phyloP scores from a whole-genome alignment of 2,797 vertebrate genomes.

The Selene dorsalis region DNA sequence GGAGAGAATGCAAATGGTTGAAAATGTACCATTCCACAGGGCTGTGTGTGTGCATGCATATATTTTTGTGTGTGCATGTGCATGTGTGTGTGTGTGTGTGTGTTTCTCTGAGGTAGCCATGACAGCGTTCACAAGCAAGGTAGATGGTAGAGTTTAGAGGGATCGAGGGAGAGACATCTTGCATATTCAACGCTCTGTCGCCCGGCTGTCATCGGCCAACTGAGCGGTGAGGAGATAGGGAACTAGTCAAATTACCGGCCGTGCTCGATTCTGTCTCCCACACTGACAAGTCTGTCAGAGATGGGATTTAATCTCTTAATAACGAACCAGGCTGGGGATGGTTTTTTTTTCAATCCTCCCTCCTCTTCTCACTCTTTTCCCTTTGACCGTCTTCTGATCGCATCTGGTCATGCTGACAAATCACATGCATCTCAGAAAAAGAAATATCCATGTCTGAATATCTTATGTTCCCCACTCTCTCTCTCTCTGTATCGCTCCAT shows the following conservation, averaged over 20 bases:
- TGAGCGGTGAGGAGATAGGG: constrained; percentile 82
- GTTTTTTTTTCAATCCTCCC: constrained; percentile 34
- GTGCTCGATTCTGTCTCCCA: constrained; percentile 82
- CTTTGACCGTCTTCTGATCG: constrained; percentile 76
- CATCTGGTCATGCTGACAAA: constrained; percentile 85
- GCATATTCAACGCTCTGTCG: constrained; percentile 86
- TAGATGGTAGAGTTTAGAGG: constrained; percentile 63
- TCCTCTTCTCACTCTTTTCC: constrained; percentile 48
- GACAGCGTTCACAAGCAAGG: constrained; percentile 53
- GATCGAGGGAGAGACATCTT: constrained; percentile 77
- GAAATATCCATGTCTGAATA: constrained; percentile 78
- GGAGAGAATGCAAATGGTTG: constrained; percentile 60
- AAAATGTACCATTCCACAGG: constrained; percentile 40
- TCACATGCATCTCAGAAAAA: constrained; percentile 78
- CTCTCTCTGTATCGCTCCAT: constrained; percentile 54
- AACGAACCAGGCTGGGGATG: constrained; percentile 76
- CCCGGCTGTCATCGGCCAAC: constrained; percentile 83
- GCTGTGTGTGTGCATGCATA: constrained; percentile 36
- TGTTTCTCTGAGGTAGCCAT: constrained; percentile 48
- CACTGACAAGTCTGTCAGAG: constrained; percentile 86
- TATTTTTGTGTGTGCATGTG: constrained; percentile 11
- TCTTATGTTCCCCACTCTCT: constrained; percentile 60
- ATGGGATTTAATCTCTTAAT: constrained; percentile 88
- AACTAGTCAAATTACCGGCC: constrained; percentile 87
- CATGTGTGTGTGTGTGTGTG: constrained; percentile 13